Percentiles rank a stretch among this genome's conserved stretches.
phyloP scores from a whole-genome alignment of 2,888 invertebrate genomes.

The Pseudococcus viburni region DNA sequence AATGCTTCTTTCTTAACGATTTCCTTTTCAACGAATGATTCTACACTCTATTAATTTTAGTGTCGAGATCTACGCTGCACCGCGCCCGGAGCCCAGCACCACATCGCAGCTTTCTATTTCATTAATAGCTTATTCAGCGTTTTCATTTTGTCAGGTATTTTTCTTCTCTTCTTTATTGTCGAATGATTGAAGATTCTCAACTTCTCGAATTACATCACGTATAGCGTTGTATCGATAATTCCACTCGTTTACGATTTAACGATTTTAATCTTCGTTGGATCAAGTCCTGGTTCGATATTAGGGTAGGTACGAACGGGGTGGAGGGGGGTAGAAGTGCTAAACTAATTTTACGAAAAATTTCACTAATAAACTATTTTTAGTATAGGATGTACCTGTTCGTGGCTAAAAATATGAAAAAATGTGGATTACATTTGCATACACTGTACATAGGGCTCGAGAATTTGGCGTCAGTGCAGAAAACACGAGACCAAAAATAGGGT shows the following conservation, averaged over 20 bases:
- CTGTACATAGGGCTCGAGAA: neutral
- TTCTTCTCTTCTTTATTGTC: neutral
- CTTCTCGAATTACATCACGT: conserved; percentile 58
- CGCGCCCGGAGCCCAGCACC: neutral
- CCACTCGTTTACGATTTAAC: neutral
- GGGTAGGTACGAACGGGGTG: neutral
- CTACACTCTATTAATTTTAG: conserved; percentile 64
- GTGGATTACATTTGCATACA: neutral
- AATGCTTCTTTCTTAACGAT: conserved; percentile 66
- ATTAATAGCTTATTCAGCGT: conserved; percentile 62
- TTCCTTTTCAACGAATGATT: conserved; percentile 66
- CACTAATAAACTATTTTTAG: neutral
- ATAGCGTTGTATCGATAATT: neutral
- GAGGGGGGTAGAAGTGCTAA: neutral
- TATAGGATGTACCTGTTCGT: neutral
- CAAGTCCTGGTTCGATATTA: neutral
- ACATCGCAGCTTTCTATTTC: conserved; percentile 60
- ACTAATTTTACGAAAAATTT: neutral
- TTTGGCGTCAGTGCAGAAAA: conserved; percentile 29
- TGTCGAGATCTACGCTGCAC: conserved; percentile 29
- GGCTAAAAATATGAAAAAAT: neutral
- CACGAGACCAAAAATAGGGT: conserved; percentile 34
- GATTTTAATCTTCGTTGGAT: conserved; percentile 9
- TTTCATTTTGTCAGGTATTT: conserved; percentile 59
- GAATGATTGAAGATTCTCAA: conserved; percentile 56